A percentile compares a stretch with the other conserved stretches of the same genome.
These are phyloP conservation scores for Colistium nudipinnis DNA, from an alignment of 2,113 vertebrate species.

Conservation along the genomic window DNA sequence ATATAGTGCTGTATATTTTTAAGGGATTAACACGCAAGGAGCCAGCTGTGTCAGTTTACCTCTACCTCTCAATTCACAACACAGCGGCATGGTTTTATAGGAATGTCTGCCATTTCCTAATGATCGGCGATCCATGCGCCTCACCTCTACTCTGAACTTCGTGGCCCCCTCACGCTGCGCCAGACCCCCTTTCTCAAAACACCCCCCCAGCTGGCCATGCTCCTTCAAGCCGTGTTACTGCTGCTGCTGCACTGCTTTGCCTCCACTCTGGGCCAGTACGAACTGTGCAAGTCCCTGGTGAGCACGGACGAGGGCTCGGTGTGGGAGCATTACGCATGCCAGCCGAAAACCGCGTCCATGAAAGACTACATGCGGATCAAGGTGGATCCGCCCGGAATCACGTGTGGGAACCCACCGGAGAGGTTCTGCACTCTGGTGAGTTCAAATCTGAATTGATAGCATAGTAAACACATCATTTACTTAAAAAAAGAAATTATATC, in stretches of 20 bases:
- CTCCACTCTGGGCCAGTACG: slow-evolving; percentile 90
- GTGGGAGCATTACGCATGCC: slow-evolving; percentile 98
- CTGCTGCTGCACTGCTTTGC: slow-evolving; percentile 87
- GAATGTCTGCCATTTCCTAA: slow-evolving; percentile 43
- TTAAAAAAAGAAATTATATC: too few species aligned
- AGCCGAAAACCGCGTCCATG: slow-evolving; percentile 90
- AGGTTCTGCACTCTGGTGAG: slow-evolving; percentile 98
- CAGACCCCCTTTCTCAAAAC: slow-evolving; percentile 62
- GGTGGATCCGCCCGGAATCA: slow-evolving; percentile 93
- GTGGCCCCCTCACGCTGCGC: slow-evolving; percentile 77
- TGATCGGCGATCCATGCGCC: slow-evolving; percentile 87
- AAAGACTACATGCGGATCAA: slow-evolving; percentile 92
- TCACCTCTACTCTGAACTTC: slow-evolving; percentile 78
- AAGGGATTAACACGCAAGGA: slow-evolving; percentile 17
- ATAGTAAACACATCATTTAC: neutral
- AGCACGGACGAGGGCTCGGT: slow-evolving; percentile 93
- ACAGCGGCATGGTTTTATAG: slow-evolving; percentile 42
- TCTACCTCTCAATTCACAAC: neutral
- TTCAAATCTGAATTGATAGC: too few species aligned
- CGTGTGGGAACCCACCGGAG: slow-evolving; percentile 94
- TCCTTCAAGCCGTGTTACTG: slow-evolving; percentile 80
- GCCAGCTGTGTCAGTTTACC: slow-evolving; percentile 14
- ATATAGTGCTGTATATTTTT: slow-evolving; percentile 13
- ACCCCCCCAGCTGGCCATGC: slow-evolving; percentile 85
- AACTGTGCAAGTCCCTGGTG: slow-evolving; percentile 98